Conservation (phyloP, 2,797 vertebrate genomes). For the Mormyrops boulengeri region DNA sequence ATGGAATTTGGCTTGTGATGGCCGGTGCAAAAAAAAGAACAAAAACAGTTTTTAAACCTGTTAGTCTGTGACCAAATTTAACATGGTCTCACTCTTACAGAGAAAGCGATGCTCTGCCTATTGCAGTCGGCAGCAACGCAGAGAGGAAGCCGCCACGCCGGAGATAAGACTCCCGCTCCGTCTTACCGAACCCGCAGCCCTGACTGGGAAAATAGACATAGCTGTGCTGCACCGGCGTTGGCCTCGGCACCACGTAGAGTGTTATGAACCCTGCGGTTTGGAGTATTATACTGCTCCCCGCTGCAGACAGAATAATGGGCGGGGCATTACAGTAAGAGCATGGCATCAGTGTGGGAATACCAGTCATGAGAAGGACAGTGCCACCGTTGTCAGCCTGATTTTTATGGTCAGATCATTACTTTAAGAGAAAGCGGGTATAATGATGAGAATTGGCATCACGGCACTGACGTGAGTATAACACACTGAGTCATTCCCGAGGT, state of each 20-base stretch:
- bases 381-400: background rate
- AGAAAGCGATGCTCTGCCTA: background rate
- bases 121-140: background rate
- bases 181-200: background rate
- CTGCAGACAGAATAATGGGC: background rate
- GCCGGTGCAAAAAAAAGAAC: background rate
- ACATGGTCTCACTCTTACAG: background rate
- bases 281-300: background rate
- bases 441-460: background rate
- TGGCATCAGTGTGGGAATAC: background rate
- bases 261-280: background rate
- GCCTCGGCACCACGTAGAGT: background rate
- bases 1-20: background rate
- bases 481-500: background rate
- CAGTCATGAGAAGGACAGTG: background rate
- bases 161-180: background rate
- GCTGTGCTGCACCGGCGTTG: background rate
- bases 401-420: background rate
- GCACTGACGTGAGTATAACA: background rate
- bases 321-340: background rate
- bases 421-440: background rate
- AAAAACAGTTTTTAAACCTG: background rate
- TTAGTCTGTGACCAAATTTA: background rate
- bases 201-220: background rate
- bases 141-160: background rate